Base-by-base conservation (phyloP, 2,797 vertebrate genomes). In the Poecilia picta region DNA sequence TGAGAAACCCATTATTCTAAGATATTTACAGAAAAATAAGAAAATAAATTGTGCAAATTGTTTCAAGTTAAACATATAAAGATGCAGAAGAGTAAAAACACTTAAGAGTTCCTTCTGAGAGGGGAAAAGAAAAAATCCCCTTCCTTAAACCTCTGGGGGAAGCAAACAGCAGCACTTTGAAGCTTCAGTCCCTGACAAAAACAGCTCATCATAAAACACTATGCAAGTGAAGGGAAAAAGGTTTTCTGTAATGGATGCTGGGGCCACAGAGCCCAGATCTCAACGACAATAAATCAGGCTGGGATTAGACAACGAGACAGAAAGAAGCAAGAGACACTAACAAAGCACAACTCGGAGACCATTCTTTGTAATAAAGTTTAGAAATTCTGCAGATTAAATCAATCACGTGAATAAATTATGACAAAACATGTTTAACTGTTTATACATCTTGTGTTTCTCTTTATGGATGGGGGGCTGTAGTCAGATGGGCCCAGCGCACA, bases 401-500 rank as follows among this genome's bases (percentile, higher is more conserved):
- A n/a, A n/a, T 31, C n/a, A 13, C n/a, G 31, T 62, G 12, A 20
- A 62, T 62, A 62, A 62, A 62, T 62, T 31, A 33, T 33, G 59
- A 33, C 15, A 31, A 31, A 59, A 39, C 31, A 0, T 23, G 16
- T 20, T 10, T 20, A 64, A 10, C 7, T 33, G 31, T 62, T 64
- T 64, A 2, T 64, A 39, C 8, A 20, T 3, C 7, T 20, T 31
- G 31, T 28, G 55, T 57, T 57, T 11, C 25, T 57, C 11, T 28
- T 28, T 1, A 36, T 25, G 16, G 7, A 12, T n/a, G 8, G 4
- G 57, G 57, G 87, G 59, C n/a, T 74, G 18, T 90, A 84, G 92
- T 93, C 94, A 93, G 94, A 93, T 94, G 97, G 97, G 96, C 97
- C 97, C 97, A 97, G 96, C 97, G 96, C 97, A 97, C 96, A 86